These are phyloP conservation scores for Chionodraco myersi DNA, from an alignment of 2,113 vertebrate genomes.

Conservation along the genomic window DNA sequence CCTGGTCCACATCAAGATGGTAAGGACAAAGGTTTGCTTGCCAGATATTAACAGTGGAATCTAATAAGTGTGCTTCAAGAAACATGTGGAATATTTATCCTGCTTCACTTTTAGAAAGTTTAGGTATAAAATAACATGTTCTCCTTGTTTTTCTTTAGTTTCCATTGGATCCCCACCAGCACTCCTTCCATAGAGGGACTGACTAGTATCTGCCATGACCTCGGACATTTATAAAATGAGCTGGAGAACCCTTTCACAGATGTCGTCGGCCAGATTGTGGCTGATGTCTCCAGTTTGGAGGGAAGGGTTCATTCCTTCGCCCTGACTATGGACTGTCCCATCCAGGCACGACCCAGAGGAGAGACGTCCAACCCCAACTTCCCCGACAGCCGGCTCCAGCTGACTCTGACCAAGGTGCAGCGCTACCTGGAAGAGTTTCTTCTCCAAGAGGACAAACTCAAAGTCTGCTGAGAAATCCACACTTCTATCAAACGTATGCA, in stretches of 20 bases:
- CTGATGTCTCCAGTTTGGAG: constrained; percentile 83
- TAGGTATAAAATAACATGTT: neutral
- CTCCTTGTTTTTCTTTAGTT: constrained; percentile 17
- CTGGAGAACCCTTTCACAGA: constrained; percentile 68
- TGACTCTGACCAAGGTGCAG: constrained; percentile 53
- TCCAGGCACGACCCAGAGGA: neutral
- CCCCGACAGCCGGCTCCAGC: constrained; percentile 24
- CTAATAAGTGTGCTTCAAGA: neutral
- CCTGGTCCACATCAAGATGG: constrained; percentile 55
- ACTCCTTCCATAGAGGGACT: constrained; percentile 73
- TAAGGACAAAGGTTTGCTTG: constrained; percentile 30
- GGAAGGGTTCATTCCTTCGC: constrained; percentile 72
- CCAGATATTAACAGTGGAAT: neutral
- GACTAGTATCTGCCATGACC: constrained; percentile 71
- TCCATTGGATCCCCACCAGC: neutral
- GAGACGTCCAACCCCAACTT: neutral
- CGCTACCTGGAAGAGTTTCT: constrained; percentile 57
- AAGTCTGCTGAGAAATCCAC: constrained; percentile 74
- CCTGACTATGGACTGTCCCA: constrained; percentile 68
- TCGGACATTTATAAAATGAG: constrained; percentile 79
- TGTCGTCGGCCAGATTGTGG: constrained; percentile 76
- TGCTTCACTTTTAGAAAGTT: neutral
- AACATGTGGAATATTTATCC: neutral
- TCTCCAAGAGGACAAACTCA: constrained; percentile 75
- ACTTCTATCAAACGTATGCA: neutral